A percentile compares a stretch with the other conserved stretches of the same genome.
Evolutionary conservation across 2,797 vertebrate species (phyloP).

Genomic region (Arrhamphus sclerolepis): DNA sequence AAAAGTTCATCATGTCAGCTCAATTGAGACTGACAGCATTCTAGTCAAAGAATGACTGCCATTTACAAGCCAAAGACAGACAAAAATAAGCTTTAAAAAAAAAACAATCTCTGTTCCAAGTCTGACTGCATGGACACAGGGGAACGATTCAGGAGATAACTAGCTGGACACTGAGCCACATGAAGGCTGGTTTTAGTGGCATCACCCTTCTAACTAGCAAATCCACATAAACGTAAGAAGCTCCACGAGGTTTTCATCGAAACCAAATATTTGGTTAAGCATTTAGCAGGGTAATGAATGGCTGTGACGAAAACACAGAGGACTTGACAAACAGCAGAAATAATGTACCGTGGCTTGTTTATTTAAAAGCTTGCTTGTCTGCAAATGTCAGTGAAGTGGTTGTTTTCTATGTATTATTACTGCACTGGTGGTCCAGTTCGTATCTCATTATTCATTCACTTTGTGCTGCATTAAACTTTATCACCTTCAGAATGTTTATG

Average conservation of each 20-base stretch:
- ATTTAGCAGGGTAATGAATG: slow-evolving; percentile 7
- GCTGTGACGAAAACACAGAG: neutral
- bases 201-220: slow-evolving; percentile 21
- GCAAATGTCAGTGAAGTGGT: neutral
- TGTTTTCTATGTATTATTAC: too few relatives aligned
- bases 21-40: too few relatives aligned
- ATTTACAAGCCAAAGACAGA: slow-evolving; percentile 50
- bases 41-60: too few relatives aligned
- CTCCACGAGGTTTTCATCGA: slow-evolving; percentile 15
- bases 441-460: too few relatives aligned
- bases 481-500: too few relatives aligned
- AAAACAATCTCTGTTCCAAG: slow-evolving; percentile 39
- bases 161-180: neutral
- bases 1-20: too few relatives aligned
- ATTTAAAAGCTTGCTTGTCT: neutral
- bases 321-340: neutral
- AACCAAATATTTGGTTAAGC: slow-evolving; percentile 39
- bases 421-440: too few relatives aligned
- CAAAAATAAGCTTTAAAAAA: slow-evolving; percentile 40
- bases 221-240: slow-evolving; percentile 10
- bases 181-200: slow-evolving; percentile 34
- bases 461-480: too few relatives aligned
- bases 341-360: neutral
- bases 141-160: slow-evolving; percentile 24
- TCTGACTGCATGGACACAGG: slow-evolving; percentile 33